phyloP scores from a whole-genome alignment of 2,888 invertebrate species.

The Heliconius erato region DNA sequence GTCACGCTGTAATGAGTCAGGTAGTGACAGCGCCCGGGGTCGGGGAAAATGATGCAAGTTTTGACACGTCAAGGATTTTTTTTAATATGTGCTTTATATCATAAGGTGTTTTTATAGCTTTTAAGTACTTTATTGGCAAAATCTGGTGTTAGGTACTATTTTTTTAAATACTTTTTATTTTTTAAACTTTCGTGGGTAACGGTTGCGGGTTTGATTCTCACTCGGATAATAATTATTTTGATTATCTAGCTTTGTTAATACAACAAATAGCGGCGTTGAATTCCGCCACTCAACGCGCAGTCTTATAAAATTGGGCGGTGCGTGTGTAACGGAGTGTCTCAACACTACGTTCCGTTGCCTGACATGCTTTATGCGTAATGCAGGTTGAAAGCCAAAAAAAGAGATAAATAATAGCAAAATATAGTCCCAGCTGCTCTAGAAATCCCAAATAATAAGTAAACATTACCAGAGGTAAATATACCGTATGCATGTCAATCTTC shows the following conservation, averaged over 20 bases:
- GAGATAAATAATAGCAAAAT: neutral
- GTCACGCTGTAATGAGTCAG: slow-evolving; percentile 66
- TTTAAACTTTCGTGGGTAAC: too few species aligned
- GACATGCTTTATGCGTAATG: too few species aligned
- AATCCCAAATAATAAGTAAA: neutral
- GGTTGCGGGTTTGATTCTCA: too few species aligned
- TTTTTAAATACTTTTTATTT: too few species aligned
- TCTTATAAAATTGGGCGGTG: neutral
- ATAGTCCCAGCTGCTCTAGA: neutral
- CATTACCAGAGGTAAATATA: neutral
- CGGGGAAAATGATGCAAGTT: slow-evolving; percentile 48
- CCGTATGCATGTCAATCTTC: slow-evolving; percentile 14
- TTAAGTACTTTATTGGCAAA: too few species aligned
- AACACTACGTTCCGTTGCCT: neutral
- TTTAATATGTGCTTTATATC: neutral
- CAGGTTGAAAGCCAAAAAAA: neutral
- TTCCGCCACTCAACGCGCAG: neutral
- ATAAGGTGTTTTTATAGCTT: neutral
- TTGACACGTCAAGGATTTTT: slow-evolving; percentile 4
- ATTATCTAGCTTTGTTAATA: too few species aligned
- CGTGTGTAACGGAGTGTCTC: neutral
- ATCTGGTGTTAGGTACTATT: too few species aligned
- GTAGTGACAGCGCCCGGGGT: slow-evolving; percentile 59
- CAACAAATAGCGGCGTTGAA: neutral
- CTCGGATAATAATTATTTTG: too few species aligned